phyloP scores from a whole-genome alignment of 2,888 invertebrate species.

The Steinernema hermaphroditum region DNA sequence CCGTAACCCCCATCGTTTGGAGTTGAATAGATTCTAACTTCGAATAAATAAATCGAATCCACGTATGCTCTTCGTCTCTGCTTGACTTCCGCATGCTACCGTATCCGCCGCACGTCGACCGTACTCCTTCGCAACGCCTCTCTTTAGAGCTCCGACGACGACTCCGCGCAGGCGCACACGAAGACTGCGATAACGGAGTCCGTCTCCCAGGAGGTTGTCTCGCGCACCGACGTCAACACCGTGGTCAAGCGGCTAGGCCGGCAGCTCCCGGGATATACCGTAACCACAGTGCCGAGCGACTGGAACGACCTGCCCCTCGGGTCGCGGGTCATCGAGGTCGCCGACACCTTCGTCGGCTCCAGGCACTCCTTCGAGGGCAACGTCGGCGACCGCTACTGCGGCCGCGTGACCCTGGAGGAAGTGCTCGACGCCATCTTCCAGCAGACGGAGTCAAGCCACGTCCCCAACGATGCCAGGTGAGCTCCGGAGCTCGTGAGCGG shows the following conservation, averaged over 20 bases:
- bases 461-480: constrained; percentile 53
- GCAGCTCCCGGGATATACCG: constrained; percentile 63
- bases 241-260: constrained; percentile 3
- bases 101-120: too few species aligned
- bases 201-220: constrained; percentile 4
- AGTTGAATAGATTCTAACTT: constrained; percentile 25
- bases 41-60: background rate
- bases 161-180: background rate
- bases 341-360: constrained; percentile 64
- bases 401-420: constrained; percentile 79
- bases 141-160: constrained; percentile 25
- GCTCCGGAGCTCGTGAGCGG: background rate
- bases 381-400: constrained; percentile 51
- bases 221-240: background rate
- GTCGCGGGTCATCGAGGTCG: constrained; percentile 66
- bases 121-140: background rate
- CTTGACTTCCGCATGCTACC: constrained; percentile 19
- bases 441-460: constrained; percentile 77
- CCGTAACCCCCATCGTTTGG: constrained; percentile 11
- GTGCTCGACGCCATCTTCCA: constrained; percentile 84
- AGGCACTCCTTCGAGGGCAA: constrained; percentile 32
- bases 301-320: constrained; percentile 61
- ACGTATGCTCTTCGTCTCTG: background rate
- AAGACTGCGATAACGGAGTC: constrained; percentile 1
- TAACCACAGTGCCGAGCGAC: constrained; percentile 61